Evolutionary conservation across 2,797 vertebrate species (phyloP), one percentile per base, ranked within the genome.

Genomic region (Micromesistius poutassou): DNA sequence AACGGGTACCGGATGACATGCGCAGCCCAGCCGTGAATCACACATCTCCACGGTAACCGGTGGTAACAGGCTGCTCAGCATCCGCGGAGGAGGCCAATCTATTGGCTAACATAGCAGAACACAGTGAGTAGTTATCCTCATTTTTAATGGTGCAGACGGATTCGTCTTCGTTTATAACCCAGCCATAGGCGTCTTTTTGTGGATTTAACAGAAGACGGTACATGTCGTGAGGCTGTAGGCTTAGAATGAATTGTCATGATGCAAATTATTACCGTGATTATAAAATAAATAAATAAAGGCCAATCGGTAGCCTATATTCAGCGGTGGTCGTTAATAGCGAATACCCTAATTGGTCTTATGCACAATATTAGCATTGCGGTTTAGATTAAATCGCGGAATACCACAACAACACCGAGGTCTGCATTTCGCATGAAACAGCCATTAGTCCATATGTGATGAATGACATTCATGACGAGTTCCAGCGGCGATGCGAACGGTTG

Each of bases 31-130:
- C 82, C 79, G 83, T 79, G 89, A 86, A 85, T 84, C 91, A n/a
- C n/a, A 25, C 89, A 86, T 94, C 91, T 89, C 91, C 94, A 91
- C 81, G 89, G 90, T 87, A 93, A 93, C 92, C 86, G 84, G 84
- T 83, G 82, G 76, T 80, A 87, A 81, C 85, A 84, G 73, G 80
- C 80, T 80, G 80, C 83, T 83, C 83, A 84, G 88, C 89, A 88
- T 84, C 88, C 77, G 78, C 38, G 72, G 73, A 75, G 76, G 81
- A 81, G 78, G 70, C 80, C 79, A 79, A 71, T 85, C 81, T 77
- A 76, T 85, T 30, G 82, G 8, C 77, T 76, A 81, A 81, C 70
- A 75, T 74, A 0, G 79, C 19, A 12, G 75, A n/a, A 33, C 86
- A 80, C 86, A 28, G 93, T 94, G 81, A 93, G 92, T 92, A 79